A percentile compares a stretch with the other conserved stretches of the same genome.
Evolutionary conservation across 2,888 invertebrate species (phyloP).

Genomic region (Nymphalis urticae): DNA sequence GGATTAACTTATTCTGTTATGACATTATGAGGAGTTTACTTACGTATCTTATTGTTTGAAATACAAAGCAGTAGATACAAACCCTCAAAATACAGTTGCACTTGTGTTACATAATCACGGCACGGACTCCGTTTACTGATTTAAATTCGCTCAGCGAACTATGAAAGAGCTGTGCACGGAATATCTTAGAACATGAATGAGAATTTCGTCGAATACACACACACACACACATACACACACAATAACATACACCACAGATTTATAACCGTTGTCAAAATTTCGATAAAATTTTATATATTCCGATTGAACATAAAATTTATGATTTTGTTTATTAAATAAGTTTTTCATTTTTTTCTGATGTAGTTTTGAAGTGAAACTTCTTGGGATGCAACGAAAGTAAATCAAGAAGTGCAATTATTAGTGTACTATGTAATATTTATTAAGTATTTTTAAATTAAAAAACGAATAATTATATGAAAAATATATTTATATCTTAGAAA

Average conservation of each 20-base stretch:
- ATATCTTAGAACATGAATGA: constrained; percentile 33
- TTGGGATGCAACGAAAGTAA: too few species aligned
- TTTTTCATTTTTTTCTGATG: not conserved
- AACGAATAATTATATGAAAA: too few species aligned
- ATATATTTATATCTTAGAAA: too few species aligned
- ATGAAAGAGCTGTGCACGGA: constrained; percentile 39
- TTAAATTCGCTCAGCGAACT: constrained; percentile 43
- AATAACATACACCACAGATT: constrained; percentile 11
- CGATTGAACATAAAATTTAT: not conserved
- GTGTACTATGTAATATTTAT: too few species aligned
- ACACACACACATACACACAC: constrained; percentile 1
- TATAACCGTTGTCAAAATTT: not conserved
- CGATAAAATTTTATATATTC: not conserved
- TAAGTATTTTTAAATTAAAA: too few species aligned
- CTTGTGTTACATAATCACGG: constrained; percentile 36
- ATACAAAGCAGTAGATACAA: constrained; percentile 7
- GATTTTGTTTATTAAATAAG: not conserved
- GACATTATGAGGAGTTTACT: not conserved
- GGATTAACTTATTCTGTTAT: not conserved
- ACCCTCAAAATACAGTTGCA: constrained; percentile 25
- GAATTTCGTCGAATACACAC: constrained; percentile 18
- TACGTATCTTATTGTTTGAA: constrained; percentile 10
- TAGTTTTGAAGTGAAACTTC: too few species aligned
- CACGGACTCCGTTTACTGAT: constrained; percentile 41
- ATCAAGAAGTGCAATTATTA: too few species aligned